Conservation (phyloP, 2,797 vertebrate species). For the Okamejei kenojei region DNA sequence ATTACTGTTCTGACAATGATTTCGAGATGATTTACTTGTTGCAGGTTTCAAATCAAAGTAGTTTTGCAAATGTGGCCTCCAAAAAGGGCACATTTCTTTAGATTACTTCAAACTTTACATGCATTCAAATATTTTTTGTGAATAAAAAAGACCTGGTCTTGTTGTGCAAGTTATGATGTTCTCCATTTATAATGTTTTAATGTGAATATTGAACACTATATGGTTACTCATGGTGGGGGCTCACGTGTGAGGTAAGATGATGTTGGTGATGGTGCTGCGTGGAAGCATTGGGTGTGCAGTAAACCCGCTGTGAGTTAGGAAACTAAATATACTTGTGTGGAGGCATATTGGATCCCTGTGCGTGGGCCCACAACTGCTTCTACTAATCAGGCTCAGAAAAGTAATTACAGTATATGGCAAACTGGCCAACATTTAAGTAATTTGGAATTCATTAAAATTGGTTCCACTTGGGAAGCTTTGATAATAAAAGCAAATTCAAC, state of each 20-base stretch:
- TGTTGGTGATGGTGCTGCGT: too few relatives aligned
- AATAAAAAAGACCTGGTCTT: background rate
- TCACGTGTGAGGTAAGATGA: too few relatives aligned
- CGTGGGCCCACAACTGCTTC: background rate
- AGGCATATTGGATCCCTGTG: background rate
- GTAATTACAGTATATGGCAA: background rate
- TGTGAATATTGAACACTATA: background rate
- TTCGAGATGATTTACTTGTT: background rate
- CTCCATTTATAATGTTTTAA: background rate
- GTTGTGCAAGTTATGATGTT: background rate
- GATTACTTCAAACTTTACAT: too few relatives aligned
- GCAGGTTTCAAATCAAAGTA: background rate
- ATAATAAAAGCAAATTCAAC: background rate
- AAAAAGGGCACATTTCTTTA: background rate
- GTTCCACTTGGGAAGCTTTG: background rate
- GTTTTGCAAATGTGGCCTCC: background rate
- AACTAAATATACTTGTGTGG: background rate
- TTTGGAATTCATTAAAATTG: background rate
- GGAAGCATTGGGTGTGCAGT: background rate
- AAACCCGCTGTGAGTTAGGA: background rate
- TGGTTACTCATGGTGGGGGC: background rate
- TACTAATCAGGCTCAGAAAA: background rate
- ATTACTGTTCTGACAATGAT: background rate
- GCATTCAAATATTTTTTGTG: background rate
- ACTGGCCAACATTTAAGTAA: background rate